Base-by-base conservation (phyloP, 2,797 vertebrate genomes). In the Iguana delicatissima region DNA sequence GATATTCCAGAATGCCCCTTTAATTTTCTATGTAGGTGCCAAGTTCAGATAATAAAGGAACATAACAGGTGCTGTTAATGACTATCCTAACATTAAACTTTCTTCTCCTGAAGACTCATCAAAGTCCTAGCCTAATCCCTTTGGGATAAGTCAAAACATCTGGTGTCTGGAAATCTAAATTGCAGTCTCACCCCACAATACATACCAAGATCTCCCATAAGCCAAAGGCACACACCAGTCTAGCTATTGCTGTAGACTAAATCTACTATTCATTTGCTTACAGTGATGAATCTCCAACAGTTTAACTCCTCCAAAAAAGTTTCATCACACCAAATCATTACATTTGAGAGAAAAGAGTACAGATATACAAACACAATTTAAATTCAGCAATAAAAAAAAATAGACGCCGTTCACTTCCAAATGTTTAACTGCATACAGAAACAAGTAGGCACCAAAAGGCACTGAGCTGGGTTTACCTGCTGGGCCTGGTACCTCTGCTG, bases 401-500 rank as follows among this genome's bases (percentile, higher is more conserved):
- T 3, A 57, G 81, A 76, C 5, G 24, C 13, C 10, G 2, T 38
- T 50, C 6, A 42, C n/a, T 26, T 57, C 10, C 24, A 3, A 46
- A 13, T 79, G 35, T 42, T 42, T 38, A 42, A 42, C 1, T 38
- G 59, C 42, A 14, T 50, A 50, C 24, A 29, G 24, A 50, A 35
- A 24, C 9, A 55, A 29, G 35, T 84, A 64, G 12, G n/a, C 24
- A 74, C 5, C 50, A 55, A 85, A 85, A 55, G 24, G 18, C 77
- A 76, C 35, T 76, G 35, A 85, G 64, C 0, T 0, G 86, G 0
- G 83, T 97, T 97, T 98, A 99, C 98, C 98, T 99, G 98, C 95
- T 98, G 98, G 0, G 98, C 96, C 93, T 98, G 98, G 89, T 98
- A 98, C 95, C 97, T 95, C 96, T 97, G 98, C 95, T 97, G 98